Evolutionary conservation across 2,113 vertebrate species (phyloP), one percentile per base, ranked within the genome.

Genomic region (Blennius ocellaris): DNA sequence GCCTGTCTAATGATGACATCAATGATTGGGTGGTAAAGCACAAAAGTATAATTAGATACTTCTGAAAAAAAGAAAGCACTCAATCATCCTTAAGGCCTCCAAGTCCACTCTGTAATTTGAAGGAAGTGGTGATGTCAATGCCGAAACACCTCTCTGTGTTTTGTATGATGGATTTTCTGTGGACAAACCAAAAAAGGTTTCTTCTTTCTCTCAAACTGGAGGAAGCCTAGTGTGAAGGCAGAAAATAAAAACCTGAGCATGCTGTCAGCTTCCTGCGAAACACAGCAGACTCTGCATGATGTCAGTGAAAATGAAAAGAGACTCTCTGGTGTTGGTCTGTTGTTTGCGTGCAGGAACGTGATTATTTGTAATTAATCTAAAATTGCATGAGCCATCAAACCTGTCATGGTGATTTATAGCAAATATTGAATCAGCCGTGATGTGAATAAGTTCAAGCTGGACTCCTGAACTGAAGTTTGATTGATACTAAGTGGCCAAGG

Each of bases 31-130:
- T 51, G 3, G 6, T 65, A 60, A 56, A 45, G 54, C 37, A 16
- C 8, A 5, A 17, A 54, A 61, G 49, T 12, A 3, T 53, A 45
- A 43, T 36, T 43, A 43, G 6, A 58, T 43, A 17, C 5, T 48
- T 38, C 7, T 59, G 1, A 9, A n/a, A 16, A n/a, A 15, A 2
- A 30, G 21, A 30, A 30, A 30, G 4, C 9, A 30, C 17, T 45
- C 10, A 30, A 11, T 7, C 9, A 17, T 76, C 16, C 37, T 41
- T 15, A 41, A 36, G 37, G 10, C 11, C 51, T 55, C 6, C 15
- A 75, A 39, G 15, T 51, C 9, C 36, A n/a, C 12, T 47, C 16
- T 39, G 47, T 48, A 49, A 43, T 63, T 63, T 51, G 17, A 57
- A 64, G 21, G 21, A 58, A 58, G 54, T 36, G 30, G 21, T 61